A percentile compares a stretch with the other conserved stretches of the same genome.
phyloP scores from a whole-genome alignment of 2,888 invertebrate genomes.

The Sthenelais limicola region DNA sequence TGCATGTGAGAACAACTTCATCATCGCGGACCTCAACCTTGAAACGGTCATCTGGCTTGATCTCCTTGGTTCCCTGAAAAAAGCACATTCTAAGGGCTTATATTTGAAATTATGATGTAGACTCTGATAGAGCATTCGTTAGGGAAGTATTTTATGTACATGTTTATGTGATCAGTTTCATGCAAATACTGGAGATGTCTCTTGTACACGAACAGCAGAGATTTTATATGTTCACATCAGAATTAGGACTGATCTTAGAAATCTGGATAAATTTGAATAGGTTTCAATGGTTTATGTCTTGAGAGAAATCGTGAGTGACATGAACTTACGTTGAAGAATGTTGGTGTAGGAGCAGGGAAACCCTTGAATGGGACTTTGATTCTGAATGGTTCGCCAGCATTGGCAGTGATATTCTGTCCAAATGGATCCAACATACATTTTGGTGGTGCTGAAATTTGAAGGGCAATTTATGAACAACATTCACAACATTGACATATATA shows the following conservation, averaged over 20 bases:
- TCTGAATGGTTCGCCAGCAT: slow-evolving; percentile 95
- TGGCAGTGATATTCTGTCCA: slow-evolving; percentile 88
- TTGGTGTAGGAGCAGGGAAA: slow-evolving; percentile 80
- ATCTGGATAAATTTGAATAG: no score
- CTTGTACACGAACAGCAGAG: no score
- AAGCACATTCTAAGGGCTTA: not conserved
- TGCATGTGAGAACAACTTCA: slow-evolving; percentile 72
- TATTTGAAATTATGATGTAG: not conserved
- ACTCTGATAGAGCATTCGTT: not conserved
- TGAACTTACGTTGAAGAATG: slow-evolving; percentile 84
- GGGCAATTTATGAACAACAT: not conserved
- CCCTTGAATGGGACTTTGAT: slow-evolving; percentile 96
- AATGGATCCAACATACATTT: slow-evolving; percentile 89
- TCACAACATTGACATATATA: not conserved
- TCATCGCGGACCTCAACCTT: slow-evolving; percentile 77
- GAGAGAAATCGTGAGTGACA: no score
- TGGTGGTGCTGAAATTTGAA: slow-evolving; percentile 79
- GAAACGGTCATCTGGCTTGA: slow-evolving; percentile 81
- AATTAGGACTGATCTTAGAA: no score
- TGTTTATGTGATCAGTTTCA: no score
- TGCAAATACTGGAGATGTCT: no score
- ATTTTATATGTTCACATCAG: no score
- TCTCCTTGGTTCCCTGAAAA: slow-evolving; percentile 83
- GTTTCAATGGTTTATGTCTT: no score
- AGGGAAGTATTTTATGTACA: no score